phyloP scores from a whole-genome alignment of 2,797 vertebrate species.

The Salmo trutta region DNA sequence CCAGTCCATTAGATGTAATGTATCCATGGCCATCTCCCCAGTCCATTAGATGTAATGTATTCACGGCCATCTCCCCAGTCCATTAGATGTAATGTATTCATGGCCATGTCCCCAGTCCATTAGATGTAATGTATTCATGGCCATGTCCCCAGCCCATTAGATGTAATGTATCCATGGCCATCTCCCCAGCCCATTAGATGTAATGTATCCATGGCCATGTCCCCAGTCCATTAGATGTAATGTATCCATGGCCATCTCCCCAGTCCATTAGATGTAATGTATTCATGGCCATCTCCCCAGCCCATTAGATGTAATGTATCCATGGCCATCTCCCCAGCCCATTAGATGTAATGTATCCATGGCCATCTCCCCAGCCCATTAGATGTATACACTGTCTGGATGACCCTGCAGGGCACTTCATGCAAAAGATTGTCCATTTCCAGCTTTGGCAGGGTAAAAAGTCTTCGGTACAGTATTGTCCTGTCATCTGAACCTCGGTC shows the following conservation, averaged over 20 bases:
- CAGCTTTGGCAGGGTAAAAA: not conserved
- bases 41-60: not conserved
- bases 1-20: not conserved
- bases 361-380: not conserved
- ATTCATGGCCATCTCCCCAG: not conserved
- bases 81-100: not conserved
- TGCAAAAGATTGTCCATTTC: not conserved
- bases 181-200: not conserved
- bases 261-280: not conserved
- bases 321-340: not conserved
- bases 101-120: not conserved
- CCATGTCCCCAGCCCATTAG: not conserved
- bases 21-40: not conserved
- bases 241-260: not conserved
- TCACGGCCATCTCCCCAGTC: not conserved
- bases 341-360: not conserved
- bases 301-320: not conserved
- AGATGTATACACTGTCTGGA: not conserved
- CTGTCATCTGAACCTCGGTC: not conserved
- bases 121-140: not conserved
- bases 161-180: not conserved
- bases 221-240: not conserved
- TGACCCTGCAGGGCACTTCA: not conserved
- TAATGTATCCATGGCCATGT: not conserved
- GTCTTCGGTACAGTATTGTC: not conserved